A percentile compares a stretch with the other conserved stretches of the same genome.
These are phyloP conservation scores for Tiliacea citrago DNA, from an alignment of 2,888 invertebrate species.

Conservation along the genomic window DNA sequence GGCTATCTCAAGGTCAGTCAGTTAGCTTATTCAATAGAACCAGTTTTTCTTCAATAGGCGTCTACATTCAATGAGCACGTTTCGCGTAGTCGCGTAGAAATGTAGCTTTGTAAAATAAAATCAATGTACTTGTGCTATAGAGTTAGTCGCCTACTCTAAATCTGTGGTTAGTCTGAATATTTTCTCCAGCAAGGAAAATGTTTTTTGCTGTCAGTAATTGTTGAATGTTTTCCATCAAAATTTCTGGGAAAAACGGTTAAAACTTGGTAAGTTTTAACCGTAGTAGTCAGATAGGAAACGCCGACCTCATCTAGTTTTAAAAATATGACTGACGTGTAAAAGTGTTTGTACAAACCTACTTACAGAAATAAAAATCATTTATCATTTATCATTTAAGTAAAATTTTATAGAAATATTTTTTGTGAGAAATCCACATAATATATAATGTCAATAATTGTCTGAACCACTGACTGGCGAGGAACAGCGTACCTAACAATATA, in stretches of 20 bases:
- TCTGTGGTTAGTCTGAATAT: too few species aligned
- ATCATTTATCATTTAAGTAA: too few species aligned
- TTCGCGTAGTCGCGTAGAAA: constrained; percentile 19
- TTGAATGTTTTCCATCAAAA: neutral
- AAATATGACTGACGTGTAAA: too few species aligned
- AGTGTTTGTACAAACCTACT: too few species aligned
- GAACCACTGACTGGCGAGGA: neutral
- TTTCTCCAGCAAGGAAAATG: neutral
- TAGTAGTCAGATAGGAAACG: too few species aligned
- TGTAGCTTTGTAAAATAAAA: constrained; percentile 15
- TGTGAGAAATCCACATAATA: neutral
- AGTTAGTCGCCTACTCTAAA: too few species aligned
- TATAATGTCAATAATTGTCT: neutral
- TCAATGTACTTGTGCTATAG: neutral
- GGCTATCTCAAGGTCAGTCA: constrained; percentile 56
- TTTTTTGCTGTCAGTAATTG: too few species aligned
- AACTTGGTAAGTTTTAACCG: neutral
- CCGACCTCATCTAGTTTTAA: too few species aligned
- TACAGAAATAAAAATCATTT: too few species aligned
- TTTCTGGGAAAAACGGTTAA: neutral
- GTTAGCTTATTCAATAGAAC: constrained; percentile 40
- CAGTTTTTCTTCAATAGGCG: constrained; percentile 51
- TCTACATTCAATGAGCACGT: constrained; percentile 12
- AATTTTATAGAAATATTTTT: neutral
- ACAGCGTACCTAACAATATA: neutral